These are phyloP conservation scores for Heliconius ismenius DNA, from an alignment of 2,888 invertebrate genomes.

Conservation along the genomic window DNA sequence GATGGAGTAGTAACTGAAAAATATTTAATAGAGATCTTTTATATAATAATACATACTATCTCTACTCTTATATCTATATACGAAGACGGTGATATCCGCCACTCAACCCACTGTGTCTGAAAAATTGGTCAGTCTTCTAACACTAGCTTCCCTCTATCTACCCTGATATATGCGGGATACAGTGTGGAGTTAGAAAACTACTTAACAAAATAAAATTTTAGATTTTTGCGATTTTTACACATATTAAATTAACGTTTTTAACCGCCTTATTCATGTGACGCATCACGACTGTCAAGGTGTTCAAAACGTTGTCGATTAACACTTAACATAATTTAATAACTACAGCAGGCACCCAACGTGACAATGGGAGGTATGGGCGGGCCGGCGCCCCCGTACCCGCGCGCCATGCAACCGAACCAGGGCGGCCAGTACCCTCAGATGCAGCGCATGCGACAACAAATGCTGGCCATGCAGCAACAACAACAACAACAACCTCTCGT, in stretches of 20 bases:
- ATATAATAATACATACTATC: no score
- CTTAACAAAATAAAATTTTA: not conserved
- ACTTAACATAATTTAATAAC: not conserved
- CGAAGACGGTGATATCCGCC: not conserved
- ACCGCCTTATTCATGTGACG: no score
- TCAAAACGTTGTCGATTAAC: no score
- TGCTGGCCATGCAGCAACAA: slow-evolving; percentile 86
- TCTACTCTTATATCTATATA: no score
- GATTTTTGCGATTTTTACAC: no score
- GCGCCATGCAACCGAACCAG: slow-evolving; percentile 81
- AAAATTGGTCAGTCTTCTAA: not conserved
- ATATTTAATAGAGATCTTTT: no score
- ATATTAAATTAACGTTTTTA: no score
- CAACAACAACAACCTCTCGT: slow-evolving; percentile 85
- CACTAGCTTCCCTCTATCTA: not conserved
- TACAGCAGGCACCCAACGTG: slow-evolving; percentile 88
- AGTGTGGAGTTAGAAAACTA: not conserved
- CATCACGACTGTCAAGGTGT: no score
- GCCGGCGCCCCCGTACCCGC: slow-evolving; percentile 90
- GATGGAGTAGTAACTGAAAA: not conserved
- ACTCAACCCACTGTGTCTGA: not conserved
- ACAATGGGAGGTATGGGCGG: slow-evolving; percentile 91
- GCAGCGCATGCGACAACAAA: slow-evolving; percentile 86
- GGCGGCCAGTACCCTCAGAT: slow-evolving; percentile 84
- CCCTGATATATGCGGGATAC: not conserved